Evolutionary conservation across 2,113 vertebrate species (phyloP).

Genomic region (Pangasianodon hypophthalmus): DNA sequence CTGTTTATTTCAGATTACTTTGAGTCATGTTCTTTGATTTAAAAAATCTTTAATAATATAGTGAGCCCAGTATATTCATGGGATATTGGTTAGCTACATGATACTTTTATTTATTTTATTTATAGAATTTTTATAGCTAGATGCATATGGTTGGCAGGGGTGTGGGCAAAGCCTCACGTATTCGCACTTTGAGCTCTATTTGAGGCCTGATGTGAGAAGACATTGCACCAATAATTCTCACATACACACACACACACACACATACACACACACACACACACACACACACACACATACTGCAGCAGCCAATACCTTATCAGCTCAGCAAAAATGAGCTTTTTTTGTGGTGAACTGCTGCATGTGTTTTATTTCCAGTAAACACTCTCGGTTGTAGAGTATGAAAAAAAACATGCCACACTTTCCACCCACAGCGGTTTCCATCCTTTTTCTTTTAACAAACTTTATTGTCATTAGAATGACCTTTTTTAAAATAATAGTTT

Average conservation of each 20-base stretch:
- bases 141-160: background rate
- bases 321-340: background rate
- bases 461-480: background rate
- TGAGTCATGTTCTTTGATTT: background rate
- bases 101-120: too few relatives aligned
- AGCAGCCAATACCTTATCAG: slow-evolving; percentile 32
- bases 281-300: slow-evolving; percentile 13
- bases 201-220: background rate
- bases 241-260: background rate
- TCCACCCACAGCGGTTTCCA: slow-evolving; percentile 27
- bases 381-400: slow-evolving; percentile 1
- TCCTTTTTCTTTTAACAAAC: background rate
- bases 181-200: slow-evolving; percentile 1
- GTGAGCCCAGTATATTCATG: background rate
- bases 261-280: background rate
- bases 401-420: slow-evolving; percentile 5
- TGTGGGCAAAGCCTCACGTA: background rate
- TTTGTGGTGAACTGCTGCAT: slow-evolving; percentile 31
- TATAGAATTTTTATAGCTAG: background rate
- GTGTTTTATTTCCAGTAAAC: slow-evolving; percentile 37
- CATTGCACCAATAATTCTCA: background rate
- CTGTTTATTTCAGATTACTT: background rate
- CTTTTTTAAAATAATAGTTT: background rate
- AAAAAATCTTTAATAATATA: background rate
- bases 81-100: background rate